Evolutionary conservation across 2,888 invertebrate species (phyloP).

Genomic region (Parthenolecanium corni): DNA sequence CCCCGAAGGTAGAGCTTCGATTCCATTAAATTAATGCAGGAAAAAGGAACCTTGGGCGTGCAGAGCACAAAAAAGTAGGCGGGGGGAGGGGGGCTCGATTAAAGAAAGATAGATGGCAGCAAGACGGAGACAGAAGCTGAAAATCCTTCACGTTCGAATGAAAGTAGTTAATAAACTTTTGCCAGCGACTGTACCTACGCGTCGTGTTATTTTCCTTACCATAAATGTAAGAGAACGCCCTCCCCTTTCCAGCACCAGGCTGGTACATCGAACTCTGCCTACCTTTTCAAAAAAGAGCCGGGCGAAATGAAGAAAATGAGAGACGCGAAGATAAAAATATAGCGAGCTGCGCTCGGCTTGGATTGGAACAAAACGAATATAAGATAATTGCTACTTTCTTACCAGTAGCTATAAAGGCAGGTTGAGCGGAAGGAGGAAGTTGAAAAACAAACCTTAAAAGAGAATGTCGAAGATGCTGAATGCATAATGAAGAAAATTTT

Average conservation of each 20-base stretch:
- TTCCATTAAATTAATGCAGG: no score
- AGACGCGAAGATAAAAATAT: background rate
- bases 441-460: constrained; percentile 5
- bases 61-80: no score
- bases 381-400: constrained; percentile 26
- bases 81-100: no score
- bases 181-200: constrained; percentile 7
- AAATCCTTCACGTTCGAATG: background rate
- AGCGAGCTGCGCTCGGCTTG: no score
- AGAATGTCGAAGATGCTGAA: constrained; percentile 16
- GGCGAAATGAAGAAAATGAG: background rate
- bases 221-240: constrained; percentile 6
- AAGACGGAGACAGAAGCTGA: background rate
- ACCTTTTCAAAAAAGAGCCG: background rate
- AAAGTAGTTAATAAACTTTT: constrained; percentile 1
- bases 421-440: background rate
- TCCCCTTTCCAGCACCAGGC: constrained; percentile 4
- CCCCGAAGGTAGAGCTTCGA: no score
- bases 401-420: background rate
- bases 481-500: constrained; percentile 25
- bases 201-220: constrained; percentile 18
- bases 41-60: no score
- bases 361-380: constrained; percentile 6
- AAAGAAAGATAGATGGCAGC: background rate
- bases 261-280: background rate